Percentiles rank a stretch among this genome's conserved stretches.
These are phyloP conservation scores for Gambelia wislizenii DNA, from an alignment of 2,797 vertebrate species.

Conservation along the genomic window DNA sequence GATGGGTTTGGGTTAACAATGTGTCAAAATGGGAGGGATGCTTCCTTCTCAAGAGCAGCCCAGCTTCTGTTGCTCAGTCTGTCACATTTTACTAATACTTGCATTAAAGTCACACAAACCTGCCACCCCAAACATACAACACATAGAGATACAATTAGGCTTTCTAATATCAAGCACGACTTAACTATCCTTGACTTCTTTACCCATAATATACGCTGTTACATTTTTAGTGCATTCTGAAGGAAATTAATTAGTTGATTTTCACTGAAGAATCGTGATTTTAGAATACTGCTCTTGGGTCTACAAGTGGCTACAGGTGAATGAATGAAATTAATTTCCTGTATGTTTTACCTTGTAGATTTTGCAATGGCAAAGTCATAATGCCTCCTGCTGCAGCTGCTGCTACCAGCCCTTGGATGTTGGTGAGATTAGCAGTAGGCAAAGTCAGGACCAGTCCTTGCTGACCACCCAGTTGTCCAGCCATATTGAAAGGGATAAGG, in stretches of 20 bases:
- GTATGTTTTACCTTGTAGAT: constrained; percentile 93
- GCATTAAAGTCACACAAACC: neutral
- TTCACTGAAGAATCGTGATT: neutral
- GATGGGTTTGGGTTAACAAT: neutral
- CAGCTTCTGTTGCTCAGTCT: neutral
- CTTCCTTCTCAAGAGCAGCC: neutral
- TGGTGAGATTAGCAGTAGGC: constrained; percentile 91
- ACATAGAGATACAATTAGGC: neutral
- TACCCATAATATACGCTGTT: neutral
- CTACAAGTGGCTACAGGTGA: neutral
- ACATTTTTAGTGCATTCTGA: constrained; percentile 24
- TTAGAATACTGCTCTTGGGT: neutral
- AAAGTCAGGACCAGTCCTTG: constrained; percentile 98
- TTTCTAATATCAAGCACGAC: neutral
- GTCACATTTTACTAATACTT: neutral
- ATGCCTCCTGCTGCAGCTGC: constrained; percentile 97
- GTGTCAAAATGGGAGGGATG: neutral
- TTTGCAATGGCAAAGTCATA: constrained; percentile 98
- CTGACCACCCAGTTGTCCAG: constrained; percentile 94
- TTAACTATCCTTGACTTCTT: neutral
- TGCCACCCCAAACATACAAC: neutral
- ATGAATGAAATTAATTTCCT: neutral
- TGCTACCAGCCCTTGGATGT: constrained; percentile 98
- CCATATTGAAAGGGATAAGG: constrained; percentile 98
- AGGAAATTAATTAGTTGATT: constrained; percentile 22